Base-by-base conservation (phyloP, 2,888 invertebrate genomes). In the Troides aeacus region DNA sequence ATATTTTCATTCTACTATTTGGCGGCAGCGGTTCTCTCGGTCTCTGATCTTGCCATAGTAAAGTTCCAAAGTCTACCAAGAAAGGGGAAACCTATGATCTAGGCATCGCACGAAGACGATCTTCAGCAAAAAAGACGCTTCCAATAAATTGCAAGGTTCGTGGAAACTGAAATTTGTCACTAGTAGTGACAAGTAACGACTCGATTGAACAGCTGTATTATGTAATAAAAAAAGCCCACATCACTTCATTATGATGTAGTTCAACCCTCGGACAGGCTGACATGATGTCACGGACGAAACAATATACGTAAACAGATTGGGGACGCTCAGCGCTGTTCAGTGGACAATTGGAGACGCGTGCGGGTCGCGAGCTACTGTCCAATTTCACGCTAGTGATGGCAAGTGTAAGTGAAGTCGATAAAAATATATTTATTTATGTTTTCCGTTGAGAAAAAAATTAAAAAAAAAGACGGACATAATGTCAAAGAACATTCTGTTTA, bases 321-420 rank as follows among this genome's bases (percentile, higher is more conserved):
- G 57, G 64, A 17, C 69, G 61, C 42, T 58, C 62, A 30, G 15
- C 46, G 58, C 62, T 69, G 69, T 63, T 68, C 24, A 56, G 61
- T 46, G 36, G 58, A 66, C 65, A 69, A 69, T 69, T 69, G 69
- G 62, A 57, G 69, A 58, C 69, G 69, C 69, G 69, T 69, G 69
- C 69, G 64, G 69, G 56, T 46, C 62, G 42, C 67, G 30, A 30
- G 59, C 68, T 21, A 68, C 59, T 15, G 65, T 50, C 62, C 30
- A 69, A 69, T 69, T 69, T 66, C 65, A 46, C 62, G 23, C 64
- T 66, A 69, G 69, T 46, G 65, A 50, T 58, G 63, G 15, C 63
- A n/a, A 62, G 12, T 23, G 21, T 2, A 8, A 21, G 12, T 15
- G 5, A 2, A 50, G 15, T 50, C 50, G 50, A 50, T 50, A 17